These are phyloP conservation scores for Tromatobia lineatoria DNA, from an alignment of 2,888 invertebrate species.

Conservation along the genomic window DNA sequence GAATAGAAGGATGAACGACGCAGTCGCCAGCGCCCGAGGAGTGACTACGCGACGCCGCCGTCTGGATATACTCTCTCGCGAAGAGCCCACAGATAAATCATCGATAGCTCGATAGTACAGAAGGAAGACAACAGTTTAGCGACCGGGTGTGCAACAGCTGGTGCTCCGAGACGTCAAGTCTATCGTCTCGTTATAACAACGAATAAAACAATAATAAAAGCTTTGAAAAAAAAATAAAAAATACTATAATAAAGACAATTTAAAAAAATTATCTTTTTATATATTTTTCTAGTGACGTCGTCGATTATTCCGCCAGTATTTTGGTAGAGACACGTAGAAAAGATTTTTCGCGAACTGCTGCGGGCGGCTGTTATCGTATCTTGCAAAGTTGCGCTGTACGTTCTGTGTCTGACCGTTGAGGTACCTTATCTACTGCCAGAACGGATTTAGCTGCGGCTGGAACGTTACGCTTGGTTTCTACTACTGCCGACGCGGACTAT, in stretches of 20 bases:
- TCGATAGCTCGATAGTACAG: slow-evolving; percentile 16
- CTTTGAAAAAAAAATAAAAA: neutral
- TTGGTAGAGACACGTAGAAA: neutral
- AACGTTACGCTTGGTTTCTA: slow-evolving; percentile 23
- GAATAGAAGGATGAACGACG: slow-evolving; percentile 16
- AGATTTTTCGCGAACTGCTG: neutral
- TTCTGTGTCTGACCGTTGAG: slow-evolving; percentile 51
- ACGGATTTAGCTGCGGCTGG: slow-evolving; percentile 11
- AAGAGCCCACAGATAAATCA: slow-evolving; percentile 18
- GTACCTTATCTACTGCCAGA: slow-evolving; percentile 56
- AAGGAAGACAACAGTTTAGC: slow-evolving; percentile 3
- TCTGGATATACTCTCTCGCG: slow-evolving; percentile 24
- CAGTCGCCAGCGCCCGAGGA: slow-evolving; percentile 17
- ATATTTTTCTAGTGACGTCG: too few relatives aligned
- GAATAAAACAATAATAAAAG: neutral
- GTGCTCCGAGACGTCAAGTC: neutral
- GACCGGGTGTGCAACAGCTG: slow-evolving; percentile 27
- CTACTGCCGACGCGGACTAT: slow-evolving; percentile 12
- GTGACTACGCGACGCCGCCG: slow-evolving; percentile 11
- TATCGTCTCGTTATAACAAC: neutral
- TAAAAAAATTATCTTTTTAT: too few relatives aligned
- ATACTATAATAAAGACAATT: neutral
- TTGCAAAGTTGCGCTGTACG: slow-evolving; percentile 17
- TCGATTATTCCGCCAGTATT: neutral
- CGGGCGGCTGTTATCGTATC: slow-evolving; percentile 13